These are phyloP conservation scores for Sceloporus undulatus DNA, from an alignment of 2,113 vertebrate species.

Conservation along the genomic window DNA sequence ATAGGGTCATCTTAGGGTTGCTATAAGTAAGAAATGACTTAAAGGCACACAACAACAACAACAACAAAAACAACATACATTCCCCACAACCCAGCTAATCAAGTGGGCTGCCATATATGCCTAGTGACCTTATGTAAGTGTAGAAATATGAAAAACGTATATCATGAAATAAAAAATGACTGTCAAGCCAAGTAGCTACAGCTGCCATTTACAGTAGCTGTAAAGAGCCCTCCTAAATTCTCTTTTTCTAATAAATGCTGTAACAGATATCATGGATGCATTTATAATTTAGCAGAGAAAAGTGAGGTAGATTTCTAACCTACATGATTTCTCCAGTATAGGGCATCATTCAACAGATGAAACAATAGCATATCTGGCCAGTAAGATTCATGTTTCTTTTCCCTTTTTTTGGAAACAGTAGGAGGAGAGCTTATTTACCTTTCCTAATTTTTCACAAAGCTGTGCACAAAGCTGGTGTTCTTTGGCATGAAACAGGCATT, in stretches of 20 bases:
- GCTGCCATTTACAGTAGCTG: too few species aligned
- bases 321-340: neutral
- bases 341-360: neutral
- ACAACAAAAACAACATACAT: too few species aligned
- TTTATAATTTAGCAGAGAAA: neutral
- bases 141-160: neutral
- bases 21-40: too few species aligned
- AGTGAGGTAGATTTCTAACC: neutral
- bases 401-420: neutral
- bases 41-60: too few species aligned
- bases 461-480: conserved; percentile 82
- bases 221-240: neutral
- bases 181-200: neutral
- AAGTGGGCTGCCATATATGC: neutral
- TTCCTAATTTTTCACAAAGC: conserved; percentile 80
- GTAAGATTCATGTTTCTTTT: neutral
- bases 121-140: neutral
- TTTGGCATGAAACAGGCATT: conserved; percentile 81
- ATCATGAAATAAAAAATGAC: neutral
- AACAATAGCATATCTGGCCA: neutral
- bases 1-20: too few species aligned
- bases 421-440: conserved; percentile 70
- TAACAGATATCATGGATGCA: too few species aligned
- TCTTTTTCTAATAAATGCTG: neutral
- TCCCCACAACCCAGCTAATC: neutral